These are phyloP conservation scores for Eretmochelys imbricata DNA, from an alignment of 2,113 vertebrate genomes.

Conservation along the genomic window DNA sequence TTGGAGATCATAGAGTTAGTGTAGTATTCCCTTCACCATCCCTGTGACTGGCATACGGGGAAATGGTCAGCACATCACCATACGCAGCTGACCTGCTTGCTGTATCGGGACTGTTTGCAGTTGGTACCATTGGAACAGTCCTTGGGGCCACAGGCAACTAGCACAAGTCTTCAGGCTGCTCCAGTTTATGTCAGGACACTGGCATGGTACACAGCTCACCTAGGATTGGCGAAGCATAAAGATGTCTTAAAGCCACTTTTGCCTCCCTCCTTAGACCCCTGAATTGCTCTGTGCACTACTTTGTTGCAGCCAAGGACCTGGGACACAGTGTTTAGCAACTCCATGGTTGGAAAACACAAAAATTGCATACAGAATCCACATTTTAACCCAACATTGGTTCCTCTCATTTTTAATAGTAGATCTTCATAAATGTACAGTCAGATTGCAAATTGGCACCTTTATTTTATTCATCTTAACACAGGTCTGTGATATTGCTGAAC, in stretches of 20 bases:
- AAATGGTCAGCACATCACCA: background rate
- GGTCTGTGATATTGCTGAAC: background rate
- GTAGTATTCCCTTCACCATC: background rate
- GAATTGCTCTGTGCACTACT: background rate
- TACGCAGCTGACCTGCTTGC: accelerated
- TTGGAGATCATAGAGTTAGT: background rate
- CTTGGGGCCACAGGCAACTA: background rate
- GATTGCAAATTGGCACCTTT: background rate
- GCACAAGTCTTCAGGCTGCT: background rate
- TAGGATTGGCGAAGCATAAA: background rate
- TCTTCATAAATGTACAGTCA: background rate
- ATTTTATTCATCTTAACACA: background rate
- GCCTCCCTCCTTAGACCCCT: background rate
- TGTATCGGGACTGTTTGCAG: background rate
- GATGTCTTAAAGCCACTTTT: background rate
- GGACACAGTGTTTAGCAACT: background rate
- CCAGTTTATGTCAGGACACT: background rate
- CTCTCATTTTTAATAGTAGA: background rate
- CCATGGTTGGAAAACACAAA: background rate
- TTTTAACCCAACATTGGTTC: background rate
- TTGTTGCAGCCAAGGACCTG: background rate
- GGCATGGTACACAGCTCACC: background rate
- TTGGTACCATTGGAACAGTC: background rate
- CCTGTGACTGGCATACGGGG: background rate
- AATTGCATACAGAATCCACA: background rate